Conservation (phyloP, 2,888 invertebrate genomes). For the Ophraella communa region DNA sequence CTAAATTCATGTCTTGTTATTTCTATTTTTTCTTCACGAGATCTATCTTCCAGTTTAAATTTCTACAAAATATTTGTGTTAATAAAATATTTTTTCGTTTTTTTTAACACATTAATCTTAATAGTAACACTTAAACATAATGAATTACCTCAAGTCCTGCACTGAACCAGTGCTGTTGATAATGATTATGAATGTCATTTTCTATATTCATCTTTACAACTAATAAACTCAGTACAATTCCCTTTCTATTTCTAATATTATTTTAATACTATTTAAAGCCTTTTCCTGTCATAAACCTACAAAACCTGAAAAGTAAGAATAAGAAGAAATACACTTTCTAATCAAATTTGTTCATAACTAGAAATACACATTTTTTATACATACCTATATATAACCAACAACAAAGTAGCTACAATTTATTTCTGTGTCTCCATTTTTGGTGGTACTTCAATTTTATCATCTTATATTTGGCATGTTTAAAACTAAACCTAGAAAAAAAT, state of each 20-base stretch:
- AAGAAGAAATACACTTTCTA: too few relatives aligned
- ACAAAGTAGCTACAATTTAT: neutral
- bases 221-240: neutral
- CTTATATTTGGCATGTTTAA: neutral
- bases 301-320: neutral
- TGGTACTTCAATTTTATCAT: neutral
- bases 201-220: slow-evolving; percentile 50
- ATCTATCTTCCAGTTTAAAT: slow-evolving; percentile 58
- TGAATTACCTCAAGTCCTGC: slow-evolving; percentile 55
- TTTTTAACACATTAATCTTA: neutral
- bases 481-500: neutral
- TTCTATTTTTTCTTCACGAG: slow-evolving; percentile 58
- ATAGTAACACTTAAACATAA: neutral
- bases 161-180: slow-evolving; percentile 59
- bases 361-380: neutral
- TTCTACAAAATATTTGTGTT: slow-evolving; percentile 45
- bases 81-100: too few relatives aligned
- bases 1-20: slow-evolving; percentile 58
- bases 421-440: slow-evolving; percentile 1
- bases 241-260: neutral
- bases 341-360: neutral
- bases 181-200: slow-evolving; percentile 53
- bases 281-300: neutral
- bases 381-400: neutral
- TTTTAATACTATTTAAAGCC: neutral